Evolutionary conservation across 2,113 vertebrate genomes (phyloP).

Genomic region (Calypte anna): DNA sequence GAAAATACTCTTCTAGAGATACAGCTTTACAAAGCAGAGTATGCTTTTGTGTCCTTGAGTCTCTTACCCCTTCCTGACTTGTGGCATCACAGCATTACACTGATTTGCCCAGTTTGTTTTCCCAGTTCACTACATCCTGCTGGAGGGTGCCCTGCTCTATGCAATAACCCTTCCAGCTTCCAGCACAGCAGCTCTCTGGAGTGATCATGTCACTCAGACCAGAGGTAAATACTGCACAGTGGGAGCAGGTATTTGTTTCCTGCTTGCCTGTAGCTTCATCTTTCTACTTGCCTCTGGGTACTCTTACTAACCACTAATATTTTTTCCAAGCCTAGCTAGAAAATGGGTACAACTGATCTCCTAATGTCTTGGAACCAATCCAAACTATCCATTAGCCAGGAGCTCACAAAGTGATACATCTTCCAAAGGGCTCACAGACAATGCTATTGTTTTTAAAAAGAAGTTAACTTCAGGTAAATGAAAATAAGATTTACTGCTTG

Average conservation of each 20-base stretch:
- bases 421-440: not conserved
- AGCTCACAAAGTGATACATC: conserved; percentile 2
- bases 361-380: conserved; percentile 21
- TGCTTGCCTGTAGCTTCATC: not conserved
- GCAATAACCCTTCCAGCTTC: not conserved
- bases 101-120: not conserved
- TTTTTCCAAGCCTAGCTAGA: not conserved
- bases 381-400: conserved; percentile 37
- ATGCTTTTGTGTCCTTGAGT: not conserved
- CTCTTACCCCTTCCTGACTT: not conserved
- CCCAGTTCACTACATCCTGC: not conserved
- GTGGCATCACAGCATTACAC: not conserved
- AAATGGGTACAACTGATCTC: not conserved
- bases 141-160: not conserved
- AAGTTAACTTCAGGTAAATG: conserved; percentile 29
- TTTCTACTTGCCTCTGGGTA: not conserved
- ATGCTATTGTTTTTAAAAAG: not conserved
- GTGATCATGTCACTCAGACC: fast-evolving
- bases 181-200: not conserved
- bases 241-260: not conserved
- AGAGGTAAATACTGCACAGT: not conserved
- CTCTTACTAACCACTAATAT: not conserved
- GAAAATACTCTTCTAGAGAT: not conserved
- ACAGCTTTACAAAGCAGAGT: not conserved
- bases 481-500: conserved; percentile 42